phyloP scores from a whole-genome alignment of 1,140 invertebrate genomes.

The Drosophila sturtevanti region DNA sequence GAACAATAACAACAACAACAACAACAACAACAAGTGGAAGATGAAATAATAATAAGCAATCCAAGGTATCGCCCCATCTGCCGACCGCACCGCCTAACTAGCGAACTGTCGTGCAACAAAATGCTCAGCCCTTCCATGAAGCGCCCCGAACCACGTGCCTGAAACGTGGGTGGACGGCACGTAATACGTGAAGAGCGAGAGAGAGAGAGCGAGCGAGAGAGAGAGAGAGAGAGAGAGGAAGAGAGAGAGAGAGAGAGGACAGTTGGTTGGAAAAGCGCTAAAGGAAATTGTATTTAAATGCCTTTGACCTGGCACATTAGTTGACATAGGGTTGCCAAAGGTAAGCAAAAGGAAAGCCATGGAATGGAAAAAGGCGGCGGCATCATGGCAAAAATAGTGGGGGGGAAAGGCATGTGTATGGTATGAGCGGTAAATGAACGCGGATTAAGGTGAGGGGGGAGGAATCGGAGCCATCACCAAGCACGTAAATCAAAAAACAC shows the following conservation, averaged over 20 bases:
- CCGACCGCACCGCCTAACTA: background rate
- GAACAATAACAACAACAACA: slow-evolving; percentile 24
- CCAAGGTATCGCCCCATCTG: background rate
- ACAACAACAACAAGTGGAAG: slow-evolving; percentile 18
- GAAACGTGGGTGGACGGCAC: slow-evolving; percentile 28
- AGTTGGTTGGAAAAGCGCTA: background rate
- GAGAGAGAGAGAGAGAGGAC: background rate
- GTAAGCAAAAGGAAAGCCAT: slow-evolving; percentile 1
- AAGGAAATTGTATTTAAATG: slow-evolving; percentile 63
- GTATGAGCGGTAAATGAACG: background rate
- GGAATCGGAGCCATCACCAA: slow-evolving; percentile 52
- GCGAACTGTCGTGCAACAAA: background rate
- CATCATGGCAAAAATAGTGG: background rate
- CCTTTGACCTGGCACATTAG: slow-evolving; percentile 59
- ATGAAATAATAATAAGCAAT: slow-evolving; percentile 67
- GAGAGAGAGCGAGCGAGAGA: background rate
- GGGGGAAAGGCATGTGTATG: background rate
- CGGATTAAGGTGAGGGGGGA: background rate
- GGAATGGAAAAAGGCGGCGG: too few species aligned
- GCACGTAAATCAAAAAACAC: slow-evolving; percentile 66
- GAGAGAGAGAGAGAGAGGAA: background rate
- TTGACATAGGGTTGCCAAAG: slow-evolving; percentile 4
- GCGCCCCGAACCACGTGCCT: slow-evolving; percentile 1
- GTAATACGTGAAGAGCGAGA: slow-evolving; percentile 27
- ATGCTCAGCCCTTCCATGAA: background rate